phyloP scores from a whole-genome alignment of 2,797 vertebrate genomes.

The Tragopan temminckii region DNA sequence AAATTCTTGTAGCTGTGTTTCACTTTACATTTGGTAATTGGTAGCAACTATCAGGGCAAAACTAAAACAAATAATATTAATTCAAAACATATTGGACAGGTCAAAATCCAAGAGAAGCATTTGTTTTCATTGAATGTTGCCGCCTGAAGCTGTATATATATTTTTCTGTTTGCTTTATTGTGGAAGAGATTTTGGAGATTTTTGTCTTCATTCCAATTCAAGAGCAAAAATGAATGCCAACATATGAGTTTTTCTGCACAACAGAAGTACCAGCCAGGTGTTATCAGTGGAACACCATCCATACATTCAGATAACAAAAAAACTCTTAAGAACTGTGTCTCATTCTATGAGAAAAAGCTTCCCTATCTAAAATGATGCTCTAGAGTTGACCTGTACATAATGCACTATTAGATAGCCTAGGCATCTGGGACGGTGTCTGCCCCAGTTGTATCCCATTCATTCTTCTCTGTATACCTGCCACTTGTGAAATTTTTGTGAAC shows the following conservation, averaged over 20 bases:
- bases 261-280: not conserved
- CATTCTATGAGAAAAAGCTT: not conserved
- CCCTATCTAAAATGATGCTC: not conserved
- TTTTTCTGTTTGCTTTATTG: not conserved
- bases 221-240: not conserved
- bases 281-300: not conserved
- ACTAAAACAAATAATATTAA: not conserved
- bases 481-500: not conserved
- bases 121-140: not conserved
- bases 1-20: not conserved
- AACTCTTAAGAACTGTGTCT: not conserved
- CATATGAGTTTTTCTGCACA: not conserved
- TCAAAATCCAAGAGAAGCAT: not conserved
- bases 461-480: not conserved
- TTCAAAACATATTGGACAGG: not conserved
- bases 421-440: not conserved
- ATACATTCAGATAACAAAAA: not conserved
- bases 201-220: not conserved
- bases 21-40: not conserved
- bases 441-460: not conserved
- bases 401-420: accelerated
- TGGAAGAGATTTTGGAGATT: not conserved
- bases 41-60: not conserved
- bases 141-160: not conserved
- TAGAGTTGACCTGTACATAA: not conserved